Evolutionary conservation across 2,888 invertebrate genomes (phyloP).

Genomic region (Mythimna vitellina): DNA sequence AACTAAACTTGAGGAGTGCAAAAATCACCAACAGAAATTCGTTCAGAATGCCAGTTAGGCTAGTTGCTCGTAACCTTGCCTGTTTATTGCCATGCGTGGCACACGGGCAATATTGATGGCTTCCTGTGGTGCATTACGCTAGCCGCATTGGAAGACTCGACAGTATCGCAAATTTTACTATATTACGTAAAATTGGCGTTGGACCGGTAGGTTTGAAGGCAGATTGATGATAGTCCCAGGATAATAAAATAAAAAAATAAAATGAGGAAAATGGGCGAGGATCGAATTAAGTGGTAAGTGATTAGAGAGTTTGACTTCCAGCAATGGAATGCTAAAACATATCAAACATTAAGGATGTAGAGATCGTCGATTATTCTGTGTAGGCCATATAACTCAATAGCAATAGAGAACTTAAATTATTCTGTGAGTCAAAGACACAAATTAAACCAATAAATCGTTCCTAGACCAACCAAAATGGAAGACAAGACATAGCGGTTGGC

Average conservation of each 20-base stretch:
- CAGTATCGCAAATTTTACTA: conserved; percentile 23
- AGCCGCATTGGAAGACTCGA: conserved; percentile 34
- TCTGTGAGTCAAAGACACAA: conserved; percentile 16
- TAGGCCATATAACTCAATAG: conserved; percentile 5
- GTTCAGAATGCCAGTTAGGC: conserved; percentile 60
- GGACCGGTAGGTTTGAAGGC: neutral
- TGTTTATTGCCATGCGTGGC: conserved; percentile 72
- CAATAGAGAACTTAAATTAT: conserved; percentile 12
- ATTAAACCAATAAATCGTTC: conserved; percentile 43
- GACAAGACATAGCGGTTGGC: conserved; percentile 45
- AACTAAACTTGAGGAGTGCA: conserved; percentile 10
- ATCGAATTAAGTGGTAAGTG: neutral
- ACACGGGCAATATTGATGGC: conserved; percentile 74
- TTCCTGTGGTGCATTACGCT: conserved; percentile 70
- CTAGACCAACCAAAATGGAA: conserved; percentile 44
- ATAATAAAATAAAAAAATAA: too few relatives aligned
- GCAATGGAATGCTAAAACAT: too few relatives aligned
- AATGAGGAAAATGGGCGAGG: neutral
- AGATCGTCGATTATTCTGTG: neutral
- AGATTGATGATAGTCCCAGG: neutral
- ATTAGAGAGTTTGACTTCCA: neutral
- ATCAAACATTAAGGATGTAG: too few relatives aligned
- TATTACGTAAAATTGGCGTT: too few relatives aligned
- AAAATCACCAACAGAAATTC: conserved; percentile 14
- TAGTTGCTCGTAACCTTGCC: conserved; percentile 72